Percentiles rank a stretch among this genome's conserved stretches.
Conservation (phyloP, 2,888 invertebrate species). For the Stenotaenia linearis region DNA sequence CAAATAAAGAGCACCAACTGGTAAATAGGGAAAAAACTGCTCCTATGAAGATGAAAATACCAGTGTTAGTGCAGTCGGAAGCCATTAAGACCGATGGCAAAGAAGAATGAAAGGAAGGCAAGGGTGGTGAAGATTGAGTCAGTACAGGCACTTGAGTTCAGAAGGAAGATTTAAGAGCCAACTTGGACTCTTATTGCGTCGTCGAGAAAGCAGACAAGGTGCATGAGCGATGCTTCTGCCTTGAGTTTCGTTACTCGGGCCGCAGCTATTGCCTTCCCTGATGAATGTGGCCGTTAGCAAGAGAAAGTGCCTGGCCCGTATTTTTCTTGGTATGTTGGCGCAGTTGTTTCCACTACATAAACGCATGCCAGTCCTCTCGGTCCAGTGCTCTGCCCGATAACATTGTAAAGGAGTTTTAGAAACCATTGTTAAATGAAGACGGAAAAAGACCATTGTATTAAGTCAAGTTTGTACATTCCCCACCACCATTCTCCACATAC, state of each 20-base stretch:
- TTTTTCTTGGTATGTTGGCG: not conserved
- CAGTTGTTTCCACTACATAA: slow-evolving; percentile 9
- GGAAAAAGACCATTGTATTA: not conserved
- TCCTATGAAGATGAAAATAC: not conserved
- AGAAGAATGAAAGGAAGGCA: not conserved
- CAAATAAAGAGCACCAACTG: not conserved
- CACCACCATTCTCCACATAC: not conserved
- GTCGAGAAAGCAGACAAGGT: slow-evolving; percentile 4
- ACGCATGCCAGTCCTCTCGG: not conserved
- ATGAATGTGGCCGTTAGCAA: slow-evolving; percentile 4
- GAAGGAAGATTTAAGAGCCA: not conserved
- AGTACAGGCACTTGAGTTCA: not conserved
- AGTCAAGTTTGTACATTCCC: not conserved
- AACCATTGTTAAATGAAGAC: not conserved
- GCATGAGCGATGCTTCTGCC: not conserved
- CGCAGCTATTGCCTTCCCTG: not conserved
- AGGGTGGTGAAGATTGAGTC: not conserved
- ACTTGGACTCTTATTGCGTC: not conserved
- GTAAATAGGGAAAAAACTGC: not conserved
- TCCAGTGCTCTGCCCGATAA: not conserved
- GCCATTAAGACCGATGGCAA: not conserved
- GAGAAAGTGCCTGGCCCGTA: not conserved
- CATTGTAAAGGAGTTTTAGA: slow-evolving; percentile 5
- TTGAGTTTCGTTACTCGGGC: not conserved
- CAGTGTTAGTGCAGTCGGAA: not conserved